Conservation (phyloP, 2,797 vertebrate genomes). For the Notoglanidium macrostoma region DNA sequence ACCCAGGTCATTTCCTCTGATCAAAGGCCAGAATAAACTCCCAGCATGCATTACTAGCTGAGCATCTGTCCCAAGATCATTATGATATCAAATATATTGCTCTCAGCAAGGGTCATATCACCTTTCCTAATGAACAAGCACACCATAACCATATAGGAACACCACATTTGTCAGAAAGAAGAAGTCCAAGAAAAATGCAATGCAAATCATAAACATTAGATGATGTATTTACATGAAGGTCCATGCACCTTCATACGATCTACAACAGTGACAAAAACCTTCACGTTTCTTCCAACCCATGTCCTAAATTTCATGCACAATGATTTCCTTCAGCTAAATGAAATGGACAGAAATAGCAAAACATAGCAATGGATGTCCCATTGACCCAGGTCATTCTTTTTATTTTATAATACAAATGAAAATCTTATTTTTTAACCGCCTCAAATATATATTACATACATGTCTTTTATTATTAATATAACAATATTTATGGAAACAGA, state of each 20-base stretch:
- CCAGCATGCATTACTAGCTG: constrained; percentile 36
- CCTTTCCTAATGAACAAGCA: constrained; percentile 10
- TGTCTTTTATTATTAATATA: neutral
- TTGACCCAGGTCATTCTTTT: neutral
- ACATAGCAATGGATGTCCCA: neutral
- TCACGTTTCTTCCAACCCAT: neutral
- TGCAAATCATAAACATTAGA: neutral
- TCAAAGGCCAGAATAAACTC: constrained; percentile 26
- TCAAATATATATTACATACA: neutral
- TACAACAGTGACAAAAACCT: constrained; percentile 16
- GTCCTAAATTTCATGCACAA: neutral
- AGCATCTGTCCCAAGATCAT: constrained; percentile 7
- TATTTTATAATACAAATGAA: neutral
- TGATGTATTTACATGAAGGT: neutral
- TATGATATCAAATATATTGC: constrained; percentile 44
- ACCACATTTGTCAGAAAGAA: neutral
- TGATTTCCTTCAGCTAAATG: neutral
- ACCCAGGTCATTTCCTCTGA: neutral
- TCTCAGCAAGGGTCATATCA: constrained; percentile 42
- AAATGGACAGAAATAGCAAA: neutral
- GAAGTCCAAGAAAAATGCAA: neutral
- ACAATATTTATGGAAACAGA: neutral
- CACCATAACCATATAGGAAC: neutral
- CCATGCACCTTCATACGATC: neutral
- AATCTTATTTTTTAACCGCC: neutral